A percentile compares a stretch with the other conserved stretches of the same genome.
These are phyloP conservation scores for Microtus pennsylvanicus DNA, from an alignment of 2,113 vertebrate species.

Conservation along the genomic window DNA sequence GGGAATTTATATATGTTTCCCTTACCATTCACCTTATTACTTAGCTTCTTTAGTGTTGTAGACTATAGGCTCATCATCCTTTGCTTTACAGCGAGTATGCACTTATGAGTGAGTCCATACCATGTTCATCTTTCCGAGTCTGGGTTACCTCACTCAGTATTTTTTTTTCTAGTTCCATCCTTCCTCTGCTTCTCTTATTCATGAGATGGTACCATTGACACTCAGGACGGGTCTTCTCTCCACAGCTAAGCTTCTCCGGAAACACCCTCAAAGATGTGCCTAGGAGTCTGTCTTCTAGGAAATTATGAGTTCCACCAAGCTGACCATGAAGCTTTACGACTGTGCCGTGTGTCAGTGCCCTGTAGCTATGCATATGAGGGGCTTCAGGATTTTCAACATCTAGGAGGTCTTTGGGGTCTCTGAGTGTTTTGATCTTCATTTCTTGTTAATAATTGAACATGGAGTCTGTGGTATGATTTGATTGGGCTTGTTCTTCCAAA, in stretches of 20 bases:
- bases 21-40: too few relatives aligned
- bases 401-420: neutral
- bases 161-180: too few relatives aligned
- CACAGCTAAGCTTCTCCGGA: neutral
- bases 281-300: neutral
- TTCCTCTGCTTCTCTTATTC: neutral
- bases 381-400: neutral
- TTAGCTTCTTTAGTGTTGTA: too few relatives aligned
- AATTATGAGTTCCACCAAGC: neutral
- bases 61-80: too few relatives aligned
- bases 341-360: too few relatives aligned
- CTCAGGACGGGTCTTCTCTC: neutral
- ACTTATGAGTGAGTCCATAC: too few relatives aligned
- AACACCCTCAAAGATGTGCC: neutral
- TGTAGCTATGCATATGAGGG: neutral
- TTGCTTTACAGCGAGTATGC: too few relatives aligned
- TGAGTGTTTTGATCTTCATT: neutral
- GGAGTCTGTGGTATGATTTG: neutral
- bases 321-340: neutral
- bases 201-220: neutral
- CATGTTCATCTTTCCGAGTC: too few relatives aligned
- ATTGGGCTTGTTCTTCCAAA: too few relatives aligned
- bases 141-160: too few relatives aligned
- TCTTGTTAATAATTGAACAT: neutral
- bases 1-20: too few relatives aligned